A percentile compares a stretch with the other conserved stretches of the same genome.
phyloP scores from a whole-genome alignment of 2,113 vertebrate species.

The Perognathus longimembris region DNA sequence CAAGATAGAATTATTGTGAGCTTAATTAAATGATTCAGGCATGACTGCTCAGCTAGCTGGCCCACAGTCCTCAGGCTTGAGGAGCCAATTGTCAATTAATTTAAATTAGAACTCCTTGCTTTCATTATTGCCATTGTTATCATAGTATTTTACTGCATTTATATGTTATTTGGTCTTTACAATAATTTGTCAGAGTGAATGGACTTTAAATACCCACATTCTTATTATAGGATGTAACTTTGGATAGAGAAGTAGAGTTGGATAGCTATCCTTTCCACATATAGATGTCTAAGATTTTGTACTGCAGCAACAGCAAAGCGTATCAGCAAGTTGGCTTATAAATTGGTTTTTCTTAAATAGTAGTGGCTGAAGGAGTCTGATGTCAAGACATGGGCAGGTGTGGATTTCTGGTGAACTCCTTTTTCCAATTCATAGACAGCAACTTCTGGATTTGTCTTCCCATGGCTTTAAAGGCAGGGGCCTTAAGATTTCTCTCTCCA shows the following conservation, averaged over 20 bases:
- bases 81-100: conserved; percentile 33
- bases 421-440: not conserved
- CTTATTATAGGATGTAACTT: conserved; percentile 30
- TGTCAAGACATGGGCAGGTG: not conserved
- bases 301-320: not conserved
- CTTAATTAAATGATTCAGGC: conserved; percentile 32
- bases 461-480: too few relatives aligned
- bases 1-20: not conserved
- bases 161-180: not conserved
- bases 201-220: not conserved
- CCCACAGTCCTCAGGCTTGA: not conserved
- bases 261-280: not conserved
- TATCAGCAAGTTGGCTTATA: not conserved
- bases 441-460: not conserved
- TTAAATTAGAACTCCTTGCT: not conserved
- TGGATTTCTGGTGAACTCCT: too few relatives aligned
- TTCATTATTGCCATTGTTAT: not conserved
- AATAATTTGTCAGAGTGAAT: not conserved
- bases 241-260: not conserved
- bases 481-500: too few relatives aligned
- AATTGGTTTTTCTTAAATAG: too few relatives aligned
- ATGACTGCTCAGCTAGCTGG: not conserved
- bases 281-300: not conserved
- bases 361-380: not conserved
- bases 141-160: not conserved